These are phyloP conservation scores for Podargus strigoides DNA, from an alignment of 2,797 vertebrate species.

Conservation along the genomic window DNA sequence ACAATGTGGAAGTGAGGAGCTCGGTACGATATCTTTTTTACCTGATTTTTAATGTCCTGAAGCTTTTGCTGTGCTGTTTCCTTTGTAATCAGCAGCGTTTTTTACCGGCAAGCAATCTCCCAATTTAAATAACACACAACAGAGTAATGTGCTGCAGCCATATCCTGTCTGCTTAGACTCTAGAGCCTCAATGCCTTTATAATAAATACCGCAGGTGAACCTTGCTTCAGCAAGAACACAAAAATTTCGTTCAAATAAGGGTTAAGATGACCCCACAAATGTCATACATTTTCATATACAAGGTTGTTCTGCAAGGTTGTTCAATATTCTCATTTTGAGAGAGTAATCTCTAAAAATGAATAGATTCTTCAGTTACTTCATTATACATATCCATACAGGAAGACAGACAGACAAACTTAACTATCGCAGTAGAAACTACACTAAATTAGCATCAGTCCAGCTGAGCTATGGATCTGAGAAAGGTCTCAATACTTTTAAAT, in stretches of 20 bases:
- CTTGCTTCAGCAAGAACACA: neutral
- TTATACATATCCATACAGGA: neutral
- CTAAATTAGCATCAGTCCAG: neutral
- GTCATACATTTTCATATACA: neutral
- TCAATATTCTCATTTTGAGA: neutral
- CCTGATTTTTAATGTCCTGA: constrained; percentile 20
- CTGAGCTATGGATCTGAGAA: neutral
- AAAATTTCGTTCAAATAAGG: neutral
- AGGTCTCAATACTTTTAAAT: neutral
- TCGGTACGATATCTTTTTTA: neutral
- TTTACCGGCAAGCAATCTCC: neutral
- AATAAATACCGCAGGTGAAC: neutral
- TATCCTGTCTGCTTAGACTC: neutral
- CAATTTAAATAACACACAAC: neutral
- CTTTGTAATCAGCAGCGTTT: neutral
- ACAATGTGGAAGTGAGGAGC: neutral
- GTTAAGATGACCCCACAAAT: neutral
- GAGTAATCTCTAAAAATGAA: neutral
- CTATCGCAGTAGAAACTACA: neutral
- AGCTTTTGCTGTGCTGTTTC: neutral
- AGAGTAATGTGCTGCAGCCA: neutral
- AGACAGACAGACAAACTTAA: neutral
- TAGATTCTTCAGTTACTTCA: neutral
- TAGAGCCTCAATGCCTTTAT: neutral
- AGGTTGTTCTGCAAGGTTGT: neutral